These are phyloP conservation scores for Microcebus lehilahytsara DNA, from an alignment of 2,113 vertebrate species.

Conservation along the genomic window DNA sequence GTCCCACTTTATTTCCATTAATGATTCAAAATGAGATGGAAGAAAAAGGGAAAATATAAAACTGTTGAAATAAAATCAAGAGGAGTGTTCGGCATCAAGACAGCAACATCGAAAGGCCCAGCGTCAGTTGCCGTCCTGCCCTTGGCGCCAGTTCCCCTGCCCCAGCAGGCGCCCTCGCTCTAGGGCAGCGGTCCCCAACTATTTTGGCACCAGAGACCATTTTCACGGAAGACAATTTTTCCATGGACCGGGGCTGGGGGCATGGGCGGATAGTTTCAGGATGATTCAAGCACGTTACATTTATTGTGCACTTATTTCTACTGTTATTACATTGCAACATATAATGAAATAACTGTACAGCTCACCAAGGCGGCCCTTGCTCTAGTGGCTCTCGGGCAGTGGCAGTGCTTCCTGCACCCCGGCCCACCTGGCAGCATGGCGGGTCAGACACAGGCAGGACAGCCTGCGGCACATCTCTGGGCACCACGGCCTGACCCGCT, in stretches of 20 bases:
- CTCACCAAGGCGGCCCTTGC: too few relatives aligned
- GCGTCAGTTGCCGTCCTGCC: too few relatives aligned
- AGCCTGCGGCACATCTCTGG: rapidly evolving
- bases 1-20: neutral
- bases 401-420: too few relatives aligned
- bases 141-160: rapidly evolving
- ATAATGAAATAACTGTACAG: too few relatives aligned
- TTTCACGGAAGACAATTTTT: too few relatives aligned
- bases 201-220: too few relatives aligned
- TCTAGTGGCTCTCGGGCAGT: neutral
- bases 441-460: neutral
- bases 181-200: too few relatives aligned
- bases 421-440: neutral
- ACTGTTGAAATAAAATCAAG: neutral
- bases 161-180: rapidly evolving
- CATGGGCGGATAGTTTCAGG: too few relatives aligned
- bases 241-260: too few relatives aligned
- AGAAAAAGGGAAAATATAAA: neutral
- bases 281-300: too few relatives aligned
- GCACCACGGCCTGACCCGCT: rapidly evolving
- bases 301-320: too few relatives aligned
- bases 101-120: neutral
- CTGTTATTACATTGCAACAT: too few relatives aligned
- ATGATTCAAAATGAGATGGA: neutral
- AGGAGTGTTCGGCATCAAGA: neutral